Evolutionary conservation across 2,888 invertebrate genomes (phyloP).

Genomic region (Metellina segmentata): DNA sequence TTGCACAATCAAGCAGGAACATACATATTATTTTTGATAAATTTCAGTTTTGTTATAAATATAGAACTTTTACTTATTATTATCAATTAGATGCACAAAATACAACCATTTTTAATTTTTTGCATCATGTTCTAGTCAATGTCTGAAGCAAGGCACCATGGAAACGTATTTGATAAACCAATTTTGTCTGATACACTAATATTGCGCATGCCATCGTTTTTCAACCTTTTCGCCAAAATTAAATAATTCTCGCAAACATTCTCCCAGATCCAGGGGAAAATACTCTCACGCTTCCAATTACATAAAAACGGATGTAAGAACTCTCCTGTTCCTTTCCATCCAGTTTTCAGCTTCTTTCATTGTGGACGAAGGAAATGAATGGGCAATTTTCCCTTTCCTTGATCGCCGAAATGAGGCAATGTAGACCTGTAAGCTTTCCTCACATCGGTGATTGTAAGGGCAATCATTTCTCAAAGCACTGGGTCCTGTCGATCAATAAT

Average conservation of each 20-base stretch:
- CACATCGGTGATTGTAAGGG: slow-evolving; percentile 23
- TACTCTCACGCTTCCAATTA: slow-evolving; percentile 24
- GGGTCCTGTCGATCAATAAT: slow-evolving; percentile 63
- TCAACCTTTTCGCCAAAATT: background rate
- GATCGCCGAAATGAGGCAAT: background rate
- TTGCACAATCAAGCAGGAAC: too few relatives aligned
- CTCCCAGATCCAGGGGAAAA: background rate
- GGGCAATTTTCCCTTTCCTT: slow-evolving; percentile 19
- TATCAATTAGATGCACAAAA: too few relatives aligned
- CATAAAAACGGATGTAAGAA: slow-evolving; percentile 9
- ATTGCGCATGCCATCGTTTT: background rate
- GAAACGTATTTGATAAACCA: background rate
- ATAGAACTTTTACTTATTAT: too few relatives aligned
- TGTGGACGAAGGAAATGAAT: slow-evolving; percentile 16
- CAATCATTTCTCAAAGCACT: slow-evolving; percentile 39
- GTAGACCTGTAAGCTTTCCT: slow-evolving; percentile 16
- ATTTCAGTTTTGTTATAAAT: too few relatives aligned
- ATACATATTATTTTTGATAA: too few relatives aligned
- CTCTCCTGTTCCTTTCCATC: background rate
- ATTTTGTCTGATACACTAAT: background rate
- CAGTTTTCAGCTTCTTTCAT: background rate
- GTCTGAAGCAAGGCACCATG: background rate
- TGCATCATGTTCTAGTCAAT: too few relatives aligned
- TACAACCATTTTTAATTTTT: too few relatives aligned
- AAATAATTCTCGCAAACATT: background rate